Conservation (phyloP, 1,140 invertebrate genomes). For the Conus ventricosus region DNA sequence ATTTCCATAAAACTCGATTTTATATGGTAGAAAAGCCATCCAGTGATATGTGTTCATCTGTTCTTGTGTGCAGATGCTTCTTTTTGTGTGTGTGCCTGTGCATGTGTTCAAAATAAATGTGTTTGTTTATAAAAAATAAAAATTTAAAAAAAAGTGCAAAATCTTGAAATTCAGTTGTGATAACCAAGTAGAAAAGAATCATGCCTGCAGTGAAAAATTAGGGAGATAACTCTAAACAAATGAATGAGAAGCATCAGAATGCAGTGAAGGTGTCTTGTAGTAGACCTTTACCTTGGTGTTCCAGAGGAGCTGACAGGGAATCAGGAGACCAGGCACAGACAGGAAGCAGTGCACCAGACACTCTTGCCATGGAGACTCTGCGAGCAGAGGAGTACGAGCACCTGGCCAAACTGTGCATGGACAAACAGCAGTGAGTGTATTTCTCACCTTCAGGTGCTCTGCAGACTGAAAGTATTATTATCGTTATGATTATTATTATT, state of each 20-base stretch:
- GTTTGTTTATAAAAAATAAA: too few relatives aligned
- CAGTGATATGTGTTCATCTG: neutral
- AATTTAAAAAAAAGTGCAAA: too few relatives aligned
- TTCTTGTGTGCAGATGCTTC: too few relatives aligned
- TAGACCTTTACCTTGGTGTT: neutral
- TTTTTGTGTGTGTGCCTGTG: neutral
- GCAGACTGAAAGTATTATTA: neutral
- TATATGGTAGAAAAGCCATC: too few relatives aligned
- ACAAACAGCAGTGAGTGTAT: constrained; percentile 68
- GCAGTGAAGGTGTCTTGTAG: too few relatives aligned
- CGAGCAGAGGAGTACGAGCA: constrained; percentile 69
- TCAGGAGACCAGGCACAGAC: neutral
- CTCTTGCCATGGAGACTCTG: constrained; percentile 51
- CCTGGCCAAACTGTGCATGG: constrained; percentile 66
- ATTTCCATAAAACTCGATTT: neutral
- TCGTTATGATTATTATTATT: neutral
- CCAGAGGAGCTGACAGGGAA: constrained; percentile 34
- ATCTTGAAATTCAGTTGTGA: too few relatives aligned
- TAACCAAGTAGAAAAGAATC: too few relatives aligned
- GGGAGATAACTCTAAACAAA: too few relatives aligned
- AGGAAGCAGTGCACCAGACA: neutral
- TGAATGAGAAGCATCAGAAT: too few relatives aligned
- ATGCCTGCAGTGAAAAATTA: too few relatives aligned
- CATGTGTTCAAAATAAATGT: too few relatives aligned
- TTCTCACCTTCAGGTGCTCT: neutral